Conservation (phyloP, 2,888 invertebrate species). For the Tachina grossa region DNA sequence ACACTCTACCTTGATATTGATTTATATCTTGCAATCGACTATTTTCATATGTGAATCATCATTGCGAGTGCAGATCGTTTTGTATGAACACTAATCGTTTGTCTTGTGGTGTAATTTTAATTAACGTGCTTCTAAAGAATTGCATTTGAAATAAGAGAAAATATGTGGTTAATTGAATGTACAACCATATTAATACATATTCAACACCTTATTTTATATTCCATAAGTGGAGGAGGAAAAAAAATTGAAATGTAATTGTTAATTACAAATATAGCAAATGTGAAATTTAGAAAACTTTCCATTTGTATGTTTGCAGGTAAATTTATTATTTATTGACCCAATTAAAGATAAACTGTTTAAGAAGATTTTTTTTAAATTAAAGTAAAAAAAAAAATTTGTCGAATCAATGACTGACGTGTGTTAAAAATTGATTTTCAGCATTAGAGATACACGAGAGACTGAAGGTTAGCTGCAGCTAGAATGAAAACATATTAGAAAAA, state of each 20-base stretch:
- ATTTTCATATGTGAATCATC: slow-evolving; percentile 56
- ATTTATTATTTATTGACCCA: too few relatives aligned
- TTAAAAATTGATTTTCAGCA: too few relatives aligned
- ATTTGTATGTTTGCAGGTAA: too few relatives aligned
- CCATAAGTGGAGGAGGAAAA: background rate
- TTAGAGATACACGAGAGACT: too few relatives aligned
- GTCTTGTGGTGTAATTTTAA: slow-evolving; percentile 41
- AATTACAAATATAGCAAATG: background rate
- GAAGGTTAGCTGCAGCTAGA: too few relatives aligned
- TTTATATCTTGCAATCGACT: slow-evolving; percentile 40
- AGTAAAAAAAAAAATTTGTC: too few relatives aligned
- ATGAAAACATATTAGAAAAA: too few relatives aligned
- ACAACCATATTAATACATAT: slow-evolving; percentile 26
- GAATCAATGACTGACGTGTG: too few relatives aligned
- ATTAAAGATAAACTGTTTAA: too few relatives aligned
- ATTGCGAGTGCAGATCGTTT: background rate
- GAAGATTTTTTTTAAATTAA: too few relatives aligned
- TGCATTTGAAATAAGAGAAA: slow-evolving; percentile 1
- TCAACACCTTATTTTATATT: slow-evolving; percentile 20
- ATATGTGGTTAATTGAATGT: slow-evolving; percentile 9
- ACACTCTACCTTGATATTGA: slow-evolving; percentile 22
- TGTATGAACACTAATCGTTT: slow-evolving; percentile 42
- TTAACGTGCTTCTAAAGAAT: slow-evolving; percentile 12
- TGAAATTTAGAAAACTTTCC: background rate
- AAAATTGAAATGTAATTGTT: background rate